Conservation (phyloP, 1,140 invertebrate genomes). For the Drosophila pallidifrons region DNA sequence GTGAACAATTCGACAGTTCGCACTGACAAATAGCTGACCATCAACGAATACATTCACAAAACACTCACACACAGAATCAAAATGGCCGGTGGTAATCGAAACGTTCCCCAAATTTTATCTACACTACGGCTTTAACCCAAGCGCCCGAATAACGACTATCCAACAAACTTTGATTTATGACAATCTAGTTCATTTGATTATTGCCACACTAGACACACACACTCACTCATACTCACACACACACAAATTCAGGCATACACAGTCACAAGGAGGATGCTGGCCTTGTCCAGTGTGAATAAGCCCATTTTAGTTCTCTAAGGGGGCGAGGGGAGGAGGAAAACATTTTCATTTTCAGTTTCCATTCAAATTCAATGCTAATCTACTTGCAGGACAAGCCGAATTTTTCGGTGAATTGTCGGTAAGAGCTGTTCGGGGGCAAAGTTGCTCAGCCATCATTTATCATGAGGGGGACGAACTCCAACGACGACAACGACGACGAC, state of each 20-base stretch:
- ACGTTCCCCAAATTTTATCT: slow-evolving; percentile 64
- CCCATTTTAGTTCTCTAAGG: slow-evolving; percentile 15
- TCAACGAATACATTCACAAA: slow-evolving; percentile 19
- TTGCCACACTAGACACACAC: slow-evolving; percentile 50
- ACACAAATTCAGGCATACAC: neutral
- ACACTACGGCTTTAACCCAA: slow-evolving; percentile 58
- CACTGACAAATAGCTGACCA: slow-evolving; percentile 68
- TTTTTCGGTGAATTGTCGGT: slow-evolving; percentile 30
- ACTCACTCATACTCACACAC: neutral
- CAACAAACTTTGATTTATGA: slow-evolving; percentile 80
- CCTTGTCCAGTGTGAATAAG: neutral
- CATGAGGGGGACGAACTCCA: slow-evolving; percentile 29
- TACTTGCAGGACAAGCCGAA: slow-evolving; percentile 73
- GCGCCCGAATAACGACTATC: slow-evolving; percentile 51
- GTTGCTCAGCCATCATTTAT: slow-evolving; percentile 70
- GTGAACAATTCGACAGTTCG: slow-evolving; percentile 7
- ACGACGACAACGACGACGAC: slow-evolving; percentile 6
- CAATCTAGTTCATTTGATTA: slow-evolving; percentile 80
- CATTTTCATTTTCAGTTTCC: slow-evolving; percentile 79
- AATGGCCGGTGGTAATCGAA: slow-evolving; percentile 28
- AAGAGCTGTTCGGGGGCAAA: slow-evolving; percentile 17
- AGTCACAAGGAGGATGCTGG: neutral
- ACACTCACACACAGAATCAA: slow-evolving; percentile 13
- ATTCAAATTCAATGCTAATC: slow-evolving; percentile 82
- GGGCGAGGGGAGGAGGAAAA: slow-evolving; percentile 43